Conservation (phyloP, 2,113 vertebrate genomes). For the Cephalopholis sonnerati region DNA sequence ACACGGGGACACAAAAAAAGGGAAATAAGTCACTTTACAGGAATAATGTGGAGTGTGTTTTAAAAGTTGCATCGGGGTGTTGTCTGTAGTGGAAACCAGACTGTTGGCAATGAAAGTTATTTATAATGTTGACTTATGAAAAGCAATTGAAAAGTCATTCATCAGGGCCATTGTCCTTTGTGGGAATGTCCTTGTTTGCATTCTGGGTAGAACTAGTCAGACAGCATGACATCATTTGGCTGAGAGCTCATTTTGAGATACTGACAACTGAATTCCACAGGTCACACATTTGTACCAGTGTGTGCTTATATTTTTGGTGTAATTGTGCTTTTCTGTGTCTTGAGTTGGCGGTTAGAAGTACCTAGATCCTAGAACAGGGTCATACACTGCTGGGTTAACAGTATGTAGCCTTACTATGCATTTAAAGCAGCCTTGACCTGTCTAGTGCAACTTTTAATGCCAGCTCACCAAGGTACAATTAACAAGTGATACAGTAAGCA, state of each 20-base stretch:
- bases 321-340: not conserved
- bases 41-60: not conserved
- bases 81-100: not conserved
- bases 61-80: not conserved
- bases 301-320: not conserved
- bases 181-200: slow-evolving; percentile 21
- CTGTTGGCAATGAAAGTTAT: not conserved
- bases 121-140: slow-evolving; percentile 19
- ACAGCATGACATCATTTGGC: not conserved
- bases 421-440: slow-evolving; percentile 9
- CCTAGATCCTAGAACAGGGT: not conserved
- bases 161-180: slow-evolving; percentile 3
- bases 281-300: not conserved
- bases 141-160: not conserved
- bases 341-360: not conserved
- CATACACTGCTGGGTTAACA: not conserved
- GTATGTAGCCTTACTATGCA: not conserved
- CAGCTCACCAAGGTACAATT: slow-evolving; percentile 16
- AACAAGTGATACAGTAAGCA: slow-evolving; percentile 16
- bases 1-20: not conserved
- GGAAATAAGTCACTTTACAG: not conserved
- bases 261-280: not conserved
- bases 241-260: not conserved
- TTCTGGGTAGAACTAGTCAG: slow-evolving; percentile 28
- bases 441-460: slow-evolving; percentile 10